Conservation (phyloP, 37 sponge, comb jelly and placozoan genomes). For the Petrosia ficiformis region DNA sequence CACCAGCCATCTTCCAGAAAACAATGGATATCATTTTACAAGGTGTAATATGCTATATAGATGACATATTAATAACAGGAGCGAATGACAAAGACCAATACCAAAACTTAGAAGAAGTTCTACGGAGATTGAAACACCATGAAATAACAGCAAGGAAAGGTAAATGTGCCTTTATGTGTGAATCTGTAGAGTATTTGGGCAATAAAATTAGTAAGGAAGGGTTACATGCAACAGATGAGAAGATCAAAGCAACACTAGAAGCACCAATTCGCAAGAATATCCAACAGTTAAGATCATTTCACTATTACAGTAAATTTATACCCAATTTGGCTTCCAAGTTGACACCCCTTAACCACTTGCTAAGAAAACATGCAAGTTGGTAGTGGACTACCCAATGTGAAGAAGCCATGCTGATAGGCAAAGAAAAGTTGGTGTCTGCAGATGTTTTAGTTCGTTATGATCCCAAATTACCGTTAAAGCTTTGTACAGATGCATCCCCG, state of each 20-base stretch:
- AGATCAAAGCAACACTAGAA: not conserved
- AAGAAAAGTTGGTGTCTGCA: conserved; percentile 19
- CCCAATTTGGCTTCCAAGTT: conserved; percentile 23
- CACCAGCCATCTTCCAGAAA: conserved; percentile 36
- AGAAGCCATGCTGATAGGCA: conserved; percentile 19
- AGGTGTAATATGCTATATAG: conserved; percentile 27
- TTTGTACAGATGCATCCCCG: conserved; percentile 31
- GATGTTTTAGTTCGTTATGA: conserved; percentile 39
- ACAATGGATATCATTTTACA: conserved; percentile 23
- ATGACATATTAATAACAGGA: conserved; percentile 41
- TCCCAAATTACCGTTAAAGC: not conserved
- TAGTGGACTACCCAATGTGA: conserved; percentile 13
- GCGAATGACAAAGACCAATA: too few relatives aligned
- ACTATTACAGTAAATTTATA: conserved; percentile 39
- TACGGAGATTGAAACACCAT: conserved; percentile 25
- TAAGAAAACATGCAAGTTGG: conserved; percentile 17
- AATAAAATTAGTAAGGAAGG: not conserved
- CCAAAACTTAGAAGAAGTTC: conserved; percentile 21
- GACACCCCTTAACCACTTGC: conserved; percentile 34
- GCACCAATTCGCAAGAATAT: not conserved
- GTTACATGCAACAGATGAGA: not conserved
- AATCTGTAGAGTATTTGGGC: not conserved
- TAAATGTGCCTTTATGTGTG: not conserved
- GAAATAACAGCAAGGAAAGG: not conserved
- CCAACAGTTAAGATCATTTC: not conserved